Evolutionary conservation across 2,113 vertebrate species (phyloP).

Genomic region (Spea multiplicata): DNA sequence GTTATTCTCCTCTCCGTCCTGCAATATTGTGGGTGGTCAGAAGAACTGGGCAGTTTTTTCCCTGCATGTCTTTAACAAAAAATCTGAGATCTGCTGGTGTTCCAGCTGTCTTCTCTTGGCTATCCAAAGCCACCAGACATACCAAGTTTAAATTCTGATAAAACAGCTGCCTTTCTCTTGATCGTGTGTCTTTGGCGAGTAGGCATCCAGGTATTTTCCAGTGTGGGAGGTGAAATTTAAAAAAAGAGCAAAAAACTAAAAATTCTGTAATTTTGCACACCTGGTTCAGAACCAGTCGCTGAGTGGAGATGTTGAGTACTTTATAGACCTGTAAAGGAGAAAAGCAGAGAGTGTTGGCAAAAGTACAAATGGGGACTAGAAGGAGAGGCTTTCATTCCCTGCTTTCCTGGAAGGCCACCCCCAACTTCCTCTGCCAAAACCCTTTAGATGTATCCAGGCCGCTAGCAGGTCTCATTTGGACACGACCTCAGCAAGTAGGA

Average conservation of each 20-base stretch:
- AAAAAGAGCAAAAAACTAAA: background rate
- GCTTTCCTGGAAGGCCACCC: conserved; percentile 38
- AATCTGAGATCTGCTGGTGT: background rate
- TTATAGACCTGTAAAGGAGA: conserved; percentile 16
- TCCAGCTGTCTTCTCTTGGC: conserved; percentile 21
- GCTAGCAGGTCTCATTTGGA: conserved; percentile 15
- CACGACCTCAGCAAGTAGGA: conserved; percentile 16
- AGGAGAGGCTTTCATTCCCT: conserved; percentile 19
- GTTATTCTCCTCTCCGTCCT: conserved; percentile 2
- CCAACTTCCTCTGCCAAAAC: conserved; percentile 16
- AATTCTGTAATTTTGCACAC: background rate
- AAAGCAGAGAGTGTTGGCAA: conserved; percentile 2
- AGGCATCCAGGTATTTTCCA: conserved; percentile 41
- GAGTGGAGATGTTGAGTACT: background rate
- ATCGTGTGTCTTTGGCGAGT: conserved; percentile 22
- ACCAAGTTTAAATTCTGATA: background rate
- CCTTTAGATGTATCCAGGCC: conserved; percentile 33
- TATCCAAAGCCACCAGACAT: conserved; percentile 48
- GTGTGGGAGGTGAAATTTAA: background rate
- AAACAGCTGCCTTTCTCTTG: conserved; percentile 11
- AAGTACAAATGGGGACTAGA: background rate
- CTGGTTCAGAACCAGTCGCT: background rate
- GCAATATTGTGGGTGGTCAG: background rate
- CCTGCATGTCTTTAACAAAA: background rate
- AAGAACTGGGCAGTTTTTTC: conserved; percentile 3